Conservation (phyloP, 2,113 vertebrate genomes). For the Lucifuga dentata region DNA sequence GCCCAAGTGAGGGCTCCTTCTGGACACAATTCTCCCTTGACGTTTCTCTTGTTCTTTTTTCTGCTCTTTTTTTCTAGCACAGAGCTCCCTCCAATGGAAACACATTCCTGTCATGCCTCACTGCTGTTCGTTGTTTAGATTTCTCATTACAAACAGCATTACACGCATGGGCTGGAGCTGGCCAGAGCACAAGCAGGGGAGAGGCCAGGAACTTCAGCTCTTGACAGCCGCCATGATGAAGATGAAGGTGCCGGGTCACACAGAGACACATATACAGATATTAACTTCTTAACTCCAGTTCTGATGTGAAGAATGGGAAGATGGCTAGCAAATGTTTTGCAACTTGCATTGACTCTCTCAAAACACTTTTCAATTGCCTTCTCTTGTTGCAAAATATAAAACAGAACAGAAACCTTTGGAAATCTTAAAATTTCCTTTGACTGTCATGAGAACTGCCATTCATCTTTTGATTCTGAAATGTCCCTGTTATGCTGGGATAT, state of each 20-base stretch:
- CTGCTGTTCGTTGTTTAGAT: conserved; percentile 97
- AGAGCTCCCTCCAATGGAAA: conserved; percentile 95
- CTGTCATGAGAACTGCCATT: conserved; percentile 58
- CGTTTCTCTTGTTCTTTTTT: conserved; percentile 74
- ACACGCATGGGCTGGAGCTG: conserved; percentile 85
- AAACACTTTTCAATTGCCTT: conserved; percentile 3
- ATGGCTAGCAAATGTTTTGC: neutral
- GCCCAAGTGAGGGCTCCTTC: conserved; percentile 89
- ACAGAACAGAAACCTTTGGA: neutral
- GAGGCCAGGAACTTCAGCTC: conserved; percentile 68
- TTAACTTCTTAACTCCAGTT: conserved; percentile 2
- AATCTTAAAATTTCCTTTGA: conserved; percentile 41
- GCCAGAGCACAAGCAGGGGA: conserved; percentile 77
- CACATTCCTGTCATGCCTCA: conserved; percentile 99
- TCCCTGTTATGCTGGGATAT: conserved; percentile 68
- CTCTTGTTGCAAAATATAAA: conserved; percentile 25
- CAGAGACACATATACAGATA: conserved; percentile 9
- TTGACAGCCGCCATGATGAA: conserved; percentile 51
- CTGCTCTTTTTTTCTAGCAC: conserved; percentile 80
- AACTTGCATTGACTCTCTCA: conserved; percentile 30
- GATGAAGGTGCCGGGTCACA: conserved; percentile 33
- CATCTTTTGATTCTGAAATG: conserved; percentile 64
- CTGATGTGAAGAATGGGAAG: neutral
- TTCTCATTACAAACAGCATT: conserved; percentile 97
- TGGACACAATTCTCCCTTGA: conserved; percentile 90